Conservation (phyloP, 2,888 invertebrate species). For the Synergus laeviventris region DNA sequence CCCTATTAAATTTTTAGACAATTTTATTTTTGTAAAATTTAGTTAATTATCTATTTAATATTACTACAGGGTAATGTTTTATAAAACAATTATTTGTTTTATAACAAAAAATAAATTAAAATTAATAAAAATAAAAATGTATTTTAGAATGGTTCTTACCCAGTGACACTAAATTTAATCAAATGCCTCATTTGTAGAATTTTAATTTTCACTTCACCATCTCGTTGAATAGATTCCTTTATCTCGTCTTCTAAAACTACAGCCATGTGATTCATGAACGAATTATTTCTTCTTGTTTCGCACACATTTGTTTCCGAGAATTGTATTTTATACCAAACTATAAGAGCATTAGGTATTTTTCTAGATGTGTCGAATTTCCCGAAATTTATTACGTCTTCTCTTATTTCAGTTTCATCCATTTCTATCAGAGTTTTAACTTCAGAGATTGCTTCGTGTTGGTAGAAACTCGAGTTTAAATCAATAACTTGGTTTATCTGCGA, state of each 20-base stretch:
- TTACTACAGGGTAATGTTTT: background rate
- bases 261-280: conserved; percentile 66
- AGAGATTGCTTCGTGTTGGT: conserved; percentile 55
- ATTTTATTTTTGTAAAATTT: background rate
- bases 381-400: conserved; percentile 59
- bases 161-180: conserved; percentile 54
- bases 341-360: conserved; percentile 61
- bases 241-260: conserved; percentile 62
- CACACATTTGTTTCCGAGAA: conserved; percentile 51
- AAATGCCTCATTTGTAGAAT: conserved; percentile 61
- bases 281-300: conserved; percentile 59
- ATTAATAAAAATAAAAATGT: background rate
- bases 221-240: conserved; percentile 48
- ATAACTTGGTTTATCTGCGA: conserved; percentile 66
- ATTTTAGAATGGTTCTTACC: conserved; percentile 13
- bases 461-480: conserved; percentile 64
- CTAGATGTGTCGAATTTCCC: conserved; percentile 51
- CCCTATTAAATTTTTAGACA: background rate
- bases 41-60: background rate
- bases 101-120: background rate
- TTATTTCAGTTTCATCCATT: conserved; percentile 58
- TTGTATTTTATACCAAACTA: conserved; percentile 64
- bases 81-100: too few species aligned
- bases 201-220: conserved; percentile 59
- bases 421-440: conserved; percentile 57